A percentile compares a stretch with the other conserved stretches of the same genome.
phyloP scores from a whole-genome alignment of 2,888 invertebrate genomes.

The Gryllus longicercus region DNA sequence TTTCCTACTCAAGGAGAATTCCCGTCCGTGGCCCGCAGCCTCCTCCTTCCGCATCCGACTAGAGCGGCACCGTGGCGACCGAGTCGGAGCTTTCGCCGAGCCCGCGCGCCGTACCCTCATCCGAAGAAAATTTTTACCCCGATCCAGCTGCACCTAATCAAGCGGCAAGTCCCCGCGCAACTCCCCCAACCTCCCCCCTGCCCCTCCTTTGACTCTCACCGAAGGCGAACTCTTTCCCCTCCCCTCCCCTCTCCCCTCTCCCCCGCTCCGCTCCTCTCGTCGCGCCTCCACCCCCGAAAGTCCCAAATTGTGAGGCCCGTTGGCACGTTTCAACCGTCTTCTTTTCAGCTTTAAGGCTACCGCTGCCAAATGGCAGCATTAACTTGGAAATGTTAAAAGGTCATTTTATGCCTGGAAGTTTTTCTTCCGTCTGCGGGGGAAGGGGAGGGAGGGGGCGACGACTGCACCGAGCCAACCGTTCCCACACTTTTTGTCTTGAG shows the following conservation, averaged over 20 bases:
- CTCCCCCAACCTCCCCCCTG: neutral
- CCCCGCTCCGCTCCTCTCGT: neutral
- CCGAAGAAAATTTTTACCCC: neutral
- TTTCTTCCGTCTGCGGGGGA: neutral
- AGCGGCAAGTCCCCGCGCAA: neutral
- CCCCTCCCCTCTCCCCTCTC: neutral
- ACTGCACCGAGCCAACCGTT: neutral
- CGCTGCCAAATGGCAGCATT: conserved; percentile 10
- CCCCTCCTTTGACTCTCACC: neutral
- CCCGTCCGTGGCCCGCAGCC: too few relatives aligned
- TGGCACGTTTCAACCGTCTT: conserved; percentile 10
- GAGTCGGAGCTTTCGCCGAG: too few relatives aligned
- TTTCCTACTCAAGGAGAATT: too few relatives aligned
- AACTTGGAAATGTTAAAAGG: conserved; percentile 17
- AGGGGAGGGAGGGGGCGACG: neutral
- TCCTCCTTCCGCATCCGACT: too few relatives aligned
- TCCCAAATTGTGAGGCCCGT: conserved; percentile 6
- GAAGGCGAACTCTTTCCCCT: too few relatives aligned
- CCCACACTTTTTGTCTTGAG: conserved; percentile 17
- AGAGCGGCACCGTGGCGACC: too few relatives aligned
- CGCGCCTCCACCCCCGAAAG: neutral
- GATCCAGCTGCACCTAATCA: conserved; percentile 17
- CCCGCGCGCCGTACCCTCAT: too few relatives aligned
- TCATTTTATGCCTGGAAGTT: conserved; percentile 17
- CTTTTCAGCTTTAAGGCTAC: conserved; percentile 9